phyloP scores from a whole-genome alignment of 2,113 vertebrate genomes.

The Corythaeola cristata region DNA sequence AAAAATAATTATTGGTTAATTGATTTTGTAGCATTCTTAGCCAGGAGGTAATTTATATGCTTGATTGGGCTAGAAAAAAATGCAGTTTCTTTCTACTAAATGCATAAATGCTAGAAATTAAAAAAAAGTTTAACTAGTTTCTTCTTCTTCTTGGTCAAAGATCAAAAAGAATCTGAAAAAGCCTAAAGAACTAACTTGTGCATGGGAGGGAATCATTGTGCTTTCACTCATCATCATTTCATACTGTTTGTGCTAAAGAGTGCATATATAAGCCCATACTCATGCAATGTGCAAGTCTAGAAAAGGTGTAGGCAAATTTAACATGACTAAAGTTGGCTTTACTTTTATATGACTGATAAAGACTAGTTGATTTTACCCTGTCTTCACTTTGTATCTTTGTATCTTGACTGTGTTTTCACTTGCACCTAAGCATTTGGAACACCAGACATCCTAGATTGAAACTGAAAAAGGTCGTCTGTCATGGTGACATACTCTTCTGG shows the following conservation, averaged over 20 bases:
- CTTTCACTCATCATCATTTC: not conserved
- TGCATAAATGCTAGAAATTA: not conserved
- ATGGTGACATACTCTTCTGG: not conserved
- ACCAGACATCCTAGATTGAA: not conserved
- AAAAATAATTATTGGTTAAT: constrained; percentile 37
- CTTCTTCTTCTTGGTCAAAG: not conserved
- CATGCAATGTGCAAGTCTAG: rapidly evolving
- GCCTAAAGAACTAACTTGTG: not conserved
- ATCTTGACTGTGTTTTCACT: not conserved
- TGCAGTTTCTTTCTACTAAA: not conserved
- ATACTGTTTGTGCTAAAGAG: not conserved
- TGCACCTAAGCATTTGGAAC: not conserved
- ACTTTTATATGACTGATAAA: not conserved
- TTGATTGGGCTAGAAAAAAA: not conserved
- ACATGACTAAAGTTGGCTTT: not conserved
- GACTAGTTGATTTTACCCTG: not conserved
- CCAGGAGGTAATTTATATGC: not conserved
- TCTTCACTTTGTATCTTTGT: not conserved
- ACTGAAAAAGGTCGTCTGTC: not conserved
- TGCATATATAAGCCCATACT: not conserved
- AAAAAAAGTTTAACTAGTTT: not conserved
- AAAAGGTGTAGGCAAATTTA: not conserved
- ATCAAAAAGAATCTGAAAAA: not conserved
- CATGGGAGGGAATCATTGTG: not conserved
- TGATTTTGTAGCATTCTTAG: constrained; percentile 22